phyloP scores from a whole-genome alignment of 2,113 vertebrate genomes.

The Lasiurus borealis region DNA sequence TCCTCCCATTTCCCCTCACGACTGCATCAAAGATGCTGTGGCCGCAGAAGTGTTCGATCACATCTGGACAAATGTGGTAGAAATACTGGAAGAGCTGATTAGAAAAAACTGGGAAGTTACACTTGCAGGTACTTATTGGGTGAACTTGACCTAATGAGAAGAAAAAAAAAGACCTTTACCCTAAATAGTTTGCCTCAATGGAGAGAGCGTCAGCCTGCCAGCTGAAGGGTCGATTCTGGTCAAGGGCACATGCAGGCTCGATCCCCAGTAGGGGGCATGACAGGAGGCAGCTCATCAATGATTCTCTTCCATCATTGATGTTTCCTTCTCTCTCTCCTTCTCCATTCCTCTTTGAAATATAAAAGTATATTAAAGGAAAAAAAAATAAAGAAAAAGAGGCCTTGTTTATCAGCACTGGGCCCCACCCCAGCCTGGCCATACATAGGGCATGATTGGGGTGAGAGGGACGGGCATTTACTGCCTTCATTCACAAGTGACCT shows the following conservation, averaged over 20 bases:
- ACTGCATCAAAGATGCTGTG: constrained; percentile 89
- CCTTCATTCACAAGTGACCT: background rate
- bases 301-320: too few species aligned
- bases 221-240: too few species aligned
- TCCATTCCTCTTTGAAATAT: too few species aligned
- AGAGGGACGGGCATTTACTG: background rate
- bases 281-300: too few species aligned
- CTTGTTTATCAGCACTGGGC: rapidly evolving
- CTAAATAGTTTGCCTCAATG: too few species aligned
- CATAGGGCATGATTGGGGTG: rapidly evolving
- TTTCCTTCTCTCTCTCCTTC: too few species aligned
- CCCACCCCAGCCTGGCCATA: background rate
- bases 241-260: too few species aligned
- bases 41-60: constrained; percentile 90
- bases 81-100: constrained; percentile 86
- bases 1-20: constrained; percentile 90
- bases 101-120: constrained; percentile 87
- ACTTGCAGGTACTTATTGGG: constrained; percentile 82
- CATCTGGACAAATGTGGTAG: constrained; percentile 87
- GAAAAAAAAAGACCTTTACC: background rate
- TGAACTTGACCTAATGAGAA: background rate
- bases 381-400: too few species aligned
- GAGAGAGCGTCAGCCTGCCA: too few species aligned
- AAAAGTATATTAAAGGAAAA: too few species aligned
- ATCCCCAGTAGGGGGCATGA: too few species aligned